These are phyloP conservation scores for Bucco capensis DNA, from an alignment of 2,113 vertebrate species.

Conservation along the genomic window DNA sequence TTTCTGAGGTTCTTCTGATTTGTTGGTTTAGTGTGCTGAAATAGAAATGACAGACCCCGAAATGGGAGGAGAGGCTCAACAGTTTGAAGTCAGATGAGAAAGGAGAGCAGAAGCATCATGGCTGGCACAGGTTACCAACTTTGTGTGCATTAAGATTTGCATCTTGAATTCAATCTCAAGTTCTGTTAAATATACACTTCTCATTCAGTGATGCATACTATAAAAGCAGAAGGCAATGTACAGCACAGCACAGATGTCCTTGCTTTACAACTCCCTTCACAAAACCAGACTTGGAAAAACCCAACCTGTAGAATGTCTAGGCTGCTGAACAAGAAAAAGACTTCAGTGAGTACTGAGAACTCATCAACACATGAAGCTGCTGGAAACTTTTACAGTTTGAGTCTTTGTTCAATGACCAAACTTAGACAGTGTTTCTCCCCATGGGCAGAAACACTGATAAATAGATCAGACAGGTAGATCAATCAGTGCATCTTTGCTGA, in stretches of 20 bases:
- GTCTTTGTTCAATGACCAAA: neutral
- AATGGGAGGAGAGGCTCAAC: neutral
- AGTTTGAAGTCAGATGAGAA: neutral
- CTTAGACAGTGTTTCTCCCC: neutral
- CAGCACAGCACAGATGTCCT: neutral
- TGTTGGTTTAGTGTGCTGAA: neutral
- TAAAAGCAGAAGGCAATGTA: neutral
- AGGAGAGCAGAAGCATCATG: neutral
- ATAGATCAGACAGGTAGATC: too few relatives aligned
- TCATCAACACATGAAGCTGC: neutral
- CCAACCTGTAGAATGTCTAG: neutral
- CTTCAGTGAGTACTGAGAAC: neutral
- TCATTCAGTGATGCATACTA: neutral
- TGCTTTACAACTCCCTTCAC: neutral
- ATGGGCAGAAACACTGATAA: too few relatives aligned
- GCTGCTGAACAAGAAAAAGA: neutral
- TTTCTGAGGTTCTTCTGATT: neutral
- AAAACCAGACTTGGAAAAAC: constrained; percentile 4
- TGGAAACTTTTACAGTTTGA: neutral
- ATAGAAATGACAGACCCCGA: neutral
- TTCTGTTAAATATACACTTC: neutral
- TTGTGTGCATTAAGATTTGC: neutral
- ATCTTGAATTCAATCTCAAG: neutral
- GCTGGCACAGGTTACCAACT: neutral
- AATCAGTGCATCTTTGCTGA: neutral